These are phyloP conservation scores for Myodes glareolus DNA, from an alignment of 2,113 vertebrate species.

Conservation along the genomic window DNA sequence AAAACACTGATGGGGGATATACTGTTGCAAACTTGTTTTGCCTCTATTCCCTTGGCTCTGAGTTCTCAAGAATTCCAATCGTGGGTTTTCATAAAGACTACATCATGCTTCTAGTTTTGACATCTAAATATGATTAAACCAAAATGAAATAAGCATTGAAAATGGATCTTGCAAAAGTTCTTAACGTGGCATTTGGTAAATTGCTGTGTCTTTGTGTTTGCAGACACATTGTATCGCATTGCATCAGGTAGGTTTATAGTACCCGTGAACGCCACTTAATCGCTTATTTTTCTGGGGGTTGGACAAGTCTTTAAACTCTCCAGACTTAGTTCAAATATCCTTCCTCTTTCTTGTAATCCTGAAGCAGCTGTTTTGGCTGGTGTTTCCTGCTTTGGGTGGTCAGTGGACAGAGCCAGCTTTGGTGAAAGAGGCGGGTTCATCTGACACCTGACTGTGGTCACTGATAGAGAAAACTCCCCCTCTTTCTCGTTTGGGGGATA, in stretches of 20 bases:
- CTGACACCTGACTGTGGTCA: background rate
- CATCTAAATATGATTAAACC: constrained; percentile 45
- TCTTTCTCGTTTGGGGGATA: background rate
- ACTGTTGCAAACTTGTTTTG: background rate
- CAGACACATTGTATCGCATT: constrained; percentile 25
- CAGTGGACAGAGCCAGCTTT: background rate
- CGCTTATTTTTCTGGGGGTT: constrained; percentile 15
- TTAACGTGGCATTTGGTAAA: constrained; percentile 10
- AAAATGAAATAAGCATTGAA: constrained; percentile 49
- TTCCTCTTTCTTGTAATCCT: background rate
- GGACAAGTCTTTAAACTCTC: background rate
- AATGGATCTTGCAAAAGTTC: constrained; percentile 23
- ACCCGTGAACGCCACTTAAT: constrained; percentile 12
- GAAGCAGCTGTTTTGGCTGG: background rate
- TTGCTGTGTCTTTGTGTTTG: constrained; percentile 60
- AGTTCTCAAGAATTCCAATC: background rate
- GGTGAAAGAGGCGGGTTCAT: background rate
- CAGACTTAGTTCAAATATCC: background rate
- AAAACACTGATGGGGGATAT: background rate
- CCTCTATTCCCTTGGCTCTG: background rate
- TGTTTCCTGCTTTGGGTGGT: background rate
- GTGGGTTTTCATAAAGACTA: constrained; percentile 24
- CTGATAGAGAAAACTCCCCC: background rate
- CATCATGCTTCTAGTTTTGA: background rate
- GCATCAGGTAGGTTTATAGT: constrained; percentile 36